Evolutionary conservation across 2,888 invertebrate genomes (phyloP).

Genomic region (Mythimna impura): DNA sequence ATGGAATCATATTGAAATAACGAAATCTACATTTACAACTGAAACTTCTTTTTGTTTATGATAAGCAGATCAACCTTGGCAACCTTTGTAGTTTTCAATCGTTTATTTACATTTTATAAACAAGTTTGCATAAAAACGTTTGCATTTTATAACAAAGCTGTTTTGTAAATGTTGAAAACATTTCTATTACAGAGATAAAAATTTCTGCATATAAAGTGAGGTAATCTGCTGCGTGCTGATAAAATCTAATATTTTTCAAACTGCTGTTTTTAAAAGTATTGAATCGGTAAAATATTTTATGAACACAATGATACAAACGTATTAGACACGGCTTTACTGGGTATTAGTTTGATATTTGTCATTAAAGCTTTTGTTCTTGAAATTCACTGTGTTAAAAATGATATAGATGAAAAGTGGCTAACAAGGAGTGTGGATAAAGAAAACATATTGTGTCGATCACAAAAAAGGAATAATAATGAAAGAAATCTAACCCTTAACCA

Average conservation of each 20-base stretch:
- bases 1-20: background rate
- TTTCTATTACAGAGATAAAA: slow-evolving; percentile 42
- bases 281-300: slow-evolving; percentile 6
- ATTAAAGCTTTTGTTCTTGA: too few relatives aligned
- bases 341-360: background rate
- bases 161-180: slow-evolving; percentile 50
- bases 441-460: background rate
- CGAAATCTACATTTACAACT: too few relatives aligned
- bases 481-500: too few relatives aligned
- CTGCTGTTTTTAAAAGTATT: slow-evolving; percentile 11
- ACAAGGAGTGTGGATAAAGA: background rate
- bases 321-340: background rate
- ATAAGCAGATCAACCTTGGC: background rate
- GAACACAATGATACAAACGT: slow-evolving; percentile 6
- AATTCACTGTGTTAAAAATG: too few relatives aligned
- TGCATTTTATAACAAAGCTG: slow-evolving; percentile 41
- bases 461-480: too few relatives aligned
- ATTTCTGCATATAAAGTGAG: slow-evolving; percentile 37
- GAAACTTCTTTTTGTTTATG: fast-evolving
- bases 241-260: slow-evolving; percentile 34
- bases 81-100: slow-evolving; percentile 1
- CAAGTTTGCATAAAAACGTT: slow-evolving; percentile 31
- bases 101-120: slow-evolving; percentile 5
- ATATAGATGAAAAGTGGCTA: too few relatives aligned
- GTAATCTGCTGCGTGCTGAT: slow-evolving; percentile 20